Base-by-base conservation (phyloP, 1,140 invertebrate genomes). In the Drosophila melanica region DNA sequence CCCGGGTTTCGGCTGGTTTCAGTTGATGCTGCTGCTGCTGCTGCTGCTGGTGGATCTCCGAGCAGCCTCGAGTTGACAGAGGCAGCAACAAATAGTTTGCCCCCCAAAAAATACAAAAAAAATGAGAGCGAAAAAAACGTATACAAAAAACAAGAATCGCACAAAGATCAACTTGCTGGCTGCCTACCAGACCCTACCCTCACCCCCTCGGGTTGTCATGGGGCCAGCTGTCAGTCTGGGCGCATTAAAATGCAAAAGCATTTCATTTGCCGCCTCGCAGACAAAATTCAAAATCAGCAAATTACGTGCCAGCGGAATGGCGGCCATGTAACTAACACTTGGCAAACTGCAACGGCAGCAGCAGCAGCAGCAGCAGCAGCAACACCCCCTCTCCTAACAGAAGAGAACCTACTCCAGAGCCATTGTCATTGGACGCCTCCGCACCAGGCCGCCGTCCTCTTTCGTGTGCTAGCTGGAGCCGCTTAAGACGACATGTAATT, bases 161-260 rank as follows among this genome's bases (percentile, higher is more conserved):
- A 74, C 66, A 74, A 69, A 74, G 71, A 74, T 74, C 71, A 74
- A 69, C 65, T 65, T 63, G 65, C 65, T 41, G 50, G 41, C 50
- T 53, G 70, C 48, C 53, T 65, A 57, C 50, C 55, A 51, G 9
- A 7, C 0, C 6, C 9, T 9, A 48, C 44, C 20, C 20, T n/a
- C 0, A n/a, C 18, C 18, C 11, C 14, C 23, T 45, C 55, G 69
- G 57, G 63, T 59, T 57, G 42, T 51, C 66, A 58, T 57, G 66
- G 67, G 67, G 82, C 70, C 70, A 75, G 75, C 82, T 86, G 81
- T 86, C 78, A 81, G 81, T 81, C 79, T 72, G 78, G 79, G 82
- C 70, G 82, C 82, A 86, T 86, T 86, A 87, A 87, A 86, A 86
- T 87, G 82, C 82, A 87, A 77, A 86, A 87, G 82, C 82, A 87